A percentile compares a stretch with the other conserved stretches of the same genome.
These are phyloP conservation scores for Falco novaeseelandiae DNA, from an alignment of 2,797 vertebrate species.

Conservation along the genomic window DNA sequence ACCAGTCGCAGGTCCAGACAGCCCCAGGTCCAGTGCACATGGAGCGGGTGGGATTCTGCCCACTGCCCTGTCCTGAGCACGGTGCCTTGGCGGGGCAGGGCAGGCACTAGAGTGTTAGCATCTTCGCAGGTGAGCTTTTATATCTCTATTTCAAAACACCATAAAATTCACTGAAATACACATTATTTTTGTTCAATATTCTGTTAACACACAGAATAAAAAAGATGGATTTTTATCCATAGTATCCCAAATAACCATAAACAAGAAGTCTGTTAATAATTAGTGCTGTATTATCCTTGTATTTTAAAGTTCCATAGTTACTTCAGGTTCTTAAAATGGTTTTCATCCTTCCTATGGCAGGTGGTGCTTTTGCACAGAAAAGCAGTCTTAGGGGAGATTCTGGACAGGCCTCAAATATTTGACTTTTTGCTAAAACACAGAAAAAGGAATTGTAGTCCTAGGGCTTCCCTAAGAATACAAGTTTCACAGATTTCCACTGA, in stretches of 20 bases:
- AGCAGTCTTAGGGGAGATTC: not conserved
- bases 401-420: not conserved
- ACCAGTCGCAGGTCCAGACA: not conserved
- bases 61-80: not conserved
- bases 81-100: not conserved
- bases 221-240: not conserved
- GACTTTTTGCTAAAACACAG: not conserved
- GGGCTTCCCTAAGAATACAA: not conserved
- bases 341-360: not conserved
- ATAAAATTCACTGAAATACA: not conserved
- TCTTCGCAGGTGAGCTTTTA: not conserved
- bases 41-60: not conserved
- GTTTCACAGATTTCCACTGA: not conserved
- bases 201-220: not conserved
- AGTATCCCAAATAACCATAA: not conserved
- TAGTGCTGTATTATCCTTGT: not conserved
- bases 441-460: not conserved
- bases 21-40: not conserved
- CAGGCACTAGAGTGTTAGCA: not conserved
- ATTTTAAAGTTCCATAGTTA: not conserved
- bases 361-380: not conserved
- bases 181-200: not conserved
- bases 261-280: not conserved
- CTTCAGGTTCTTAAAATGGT: not conserved
- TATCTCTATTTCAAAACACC: not conserved